Evolutionary conservation across 2,888 invertebrate species (phyloP), one percentile per base, ranked within the genome.

Genomic region (Lumbricus terrestris): DNA sequence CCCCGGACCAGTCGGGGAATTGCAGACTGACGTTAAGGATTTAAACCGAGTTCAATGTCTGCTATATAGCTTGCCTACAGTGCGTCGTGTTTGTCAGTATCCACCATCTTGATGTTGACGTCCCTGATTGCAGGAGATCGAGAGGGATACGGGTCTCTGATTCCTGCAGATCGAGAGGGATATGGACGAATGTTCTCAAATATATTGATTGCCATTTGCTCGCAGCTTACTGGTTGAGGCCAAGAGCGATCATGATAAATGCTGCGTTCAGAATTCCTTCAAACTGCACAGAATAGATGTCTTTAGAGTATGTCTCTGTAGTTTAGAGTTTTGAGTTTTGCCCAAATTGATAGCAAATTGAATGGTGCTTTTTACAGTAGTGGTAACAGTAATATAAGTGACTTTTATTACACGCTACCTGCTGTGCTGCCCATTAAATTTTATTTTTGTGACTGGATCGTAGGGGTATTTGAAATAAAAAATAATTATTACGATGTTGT

Each of bases 21-120:
- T 69, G 69, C 69, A n/a, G 69, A n/a, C 69, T 69, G 69, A 69
- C 69, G n/a, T 69, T 69, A 69, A n/a, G 69, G 69, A 69, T 69
- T 69, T 69, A 69, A 69, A 69, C 69, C 69, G 69, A n/a, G 69
- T 69, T 69, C 69, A 69, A 11, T 69, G n/a, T 54, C 54, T 54
- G 54, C 54, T n/a, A n/a, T 54, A 23, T 54, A 29, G 23, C 69
- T 69, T 69, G 69, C 69, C 69, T 69, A n/a, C n/a, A n/a, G 69
- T 69, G 0, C 69, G 2, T 29, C 69, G 2, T 69, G 69, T n/a
- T 69, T n/a, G n/a, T 69, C 69, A n/a, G 69, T 69, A 69, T 69
- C n/a, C 69, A 69, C 29, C 69, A 69, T 69, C 69, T 69, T 69
- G 69, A 69, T 69, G 69, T 69, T 69, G 69, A 69, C 69, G n/a